phyloP scores from a whole-genome alignment of 30 jellyfish, hydroid and myxozoan species.

The Catostylus mosaicus region DNA sequence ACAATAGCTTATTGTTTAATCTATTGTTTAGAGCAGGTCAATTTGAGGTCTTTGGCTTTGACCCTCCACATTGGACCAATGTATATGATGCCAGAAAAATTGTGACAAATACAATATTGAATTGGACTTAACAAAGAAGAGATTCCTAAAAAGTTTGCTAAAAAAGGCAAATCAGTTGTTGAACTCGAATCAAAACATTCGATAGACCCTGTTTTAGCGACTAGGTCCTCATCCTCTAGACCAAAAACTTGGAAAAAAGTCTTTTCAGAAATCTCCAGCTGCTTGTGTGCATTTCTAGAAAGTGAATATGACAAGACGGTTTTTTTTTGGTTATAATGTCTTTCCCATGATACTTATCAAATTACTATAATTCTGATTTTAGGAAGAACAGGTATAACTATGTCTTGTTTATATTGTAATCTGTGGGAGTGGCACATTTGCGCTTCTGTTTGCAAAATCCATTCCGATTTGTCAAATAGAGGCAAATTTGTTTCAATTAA shows the following conservation, averaged over 20 bases:
- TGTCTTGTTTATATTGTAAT: slow-evolving; percentile 1
- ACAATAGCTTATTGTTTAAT: too few species aligned
- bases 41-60: too few species aligned
- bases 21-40: too few species aligned
- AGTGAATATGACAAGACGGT: neutral
- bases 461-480: too few species aligned
- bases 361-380: neutral
- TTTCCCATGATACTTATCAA: slow-evolving; percentile 5
- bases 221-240: too few species aligned
- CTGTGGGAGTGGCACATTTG: neutral
- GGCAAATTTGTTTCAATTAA: too few species aligned
- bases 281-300: neutral
- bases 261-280: slow-evolving; percentile 1
- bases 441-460: too few species aligned
- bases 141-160: slow-evolving; percentile 22
- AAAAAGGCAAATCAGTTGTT: slow-evolving; percentile 39
- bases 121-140: slow-evolving; percentile 36
- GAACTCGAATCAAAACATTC: slow-evolving; percentile 34
- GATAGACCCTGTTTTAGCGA: neutral
- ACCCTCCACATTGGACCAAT: slow-evolving; percentile 33
- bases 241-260: too few species aligned
- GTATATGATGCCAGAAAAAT: slow-evolving; percentile 40
- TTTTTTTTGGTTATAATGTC: neutral
- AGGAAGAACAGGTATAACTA: neutral
- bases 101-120: slow-evolving; percentile 17